Conservation (phyloP, 2,797 vertebrate species). For the Poeciliopsis turneri region DNA sequence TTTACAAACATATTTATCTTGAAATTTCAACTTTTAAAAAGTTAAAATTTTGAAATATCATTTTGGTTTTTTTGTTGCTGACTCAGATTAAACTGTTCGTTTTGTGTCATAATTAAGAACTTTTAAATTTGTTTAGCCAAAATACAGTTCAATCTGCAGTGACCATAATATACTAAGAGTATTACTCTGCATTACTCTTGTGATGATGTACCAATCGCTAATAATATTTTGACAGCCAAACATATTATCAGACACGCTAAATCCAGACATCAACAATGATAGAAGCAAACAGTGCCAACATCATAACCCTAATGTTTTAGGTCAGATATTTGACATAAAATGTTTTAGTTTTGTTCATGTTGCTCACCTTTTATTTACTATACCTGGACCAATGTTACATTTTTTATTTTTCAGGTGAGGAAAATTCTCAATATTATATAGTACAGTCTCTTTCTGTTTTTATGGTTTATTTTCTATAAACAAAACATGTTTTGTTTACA, state of each 20-base stretch:
- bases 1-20: neutral
- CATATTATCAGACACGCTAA: too few species aligned
- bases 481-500: too few species aligned
- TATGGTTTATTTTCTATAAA: neutral
- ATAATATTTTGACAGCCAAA: neutral
- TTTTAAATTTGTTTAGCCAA: too few species aligned
- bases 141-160: neutral
- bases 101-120: neutral
- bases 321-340: too few species aligned
- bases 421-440: neutral
- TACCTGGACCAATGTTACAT: neutral
- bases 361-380: neutral
- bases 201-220: neutral
- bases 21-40: neutral
- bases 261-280: too few species aligned
- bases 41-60: neutral
- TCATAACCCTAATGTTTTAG: too few species aligned
- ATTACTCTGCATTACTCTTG: neutral
- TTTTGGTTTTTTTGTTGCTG: neutral
- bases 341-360: neutral
- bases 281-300: too few species aligned
- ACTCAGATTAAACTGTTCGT: neutral
- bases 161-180: neutral
- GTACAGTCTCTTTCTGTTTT: neutral
- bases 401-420: neutral